Evolutionary conservation across 2,888 invertebrate species (phyloP).

Genomic region (Unio delphinus): DNA sequence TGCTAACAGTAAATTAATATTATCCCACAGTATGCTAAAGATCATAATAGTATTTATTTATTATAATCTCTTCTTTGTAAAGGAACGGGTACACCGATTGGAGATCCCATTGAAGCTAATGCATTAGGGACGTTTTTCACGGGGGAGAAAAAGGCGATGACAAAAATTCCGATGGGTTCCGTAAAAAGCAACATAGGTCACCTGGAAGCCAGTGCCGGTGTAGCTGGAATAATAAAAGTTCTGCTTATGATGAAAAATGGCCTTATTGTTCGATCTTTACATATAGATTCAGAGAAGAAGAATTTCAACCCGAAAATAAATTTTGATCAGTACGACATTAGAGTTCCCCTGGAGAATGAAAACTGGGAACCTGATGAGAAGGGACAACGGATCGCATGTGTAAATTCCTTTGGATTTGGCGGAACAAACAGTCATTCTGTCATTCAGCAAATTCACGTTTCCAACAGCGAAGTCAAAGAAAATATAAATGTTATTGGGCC

Average conservation of each 20-base stretch:
- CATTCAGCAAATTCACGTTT: constrained; percentile 8
- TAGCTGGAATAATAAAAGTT: constrained; percentile 48
- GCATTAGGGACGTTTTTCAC: constrained; percentile 37
- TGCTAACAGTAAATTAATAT: too few relatives aligned
- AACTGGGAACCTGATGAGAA: constrained; percentile 18
- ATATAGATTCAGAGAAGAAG: constrained; percentile 13
- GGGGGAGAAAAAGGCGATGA: neutral
- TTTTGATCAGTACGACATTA: constrained; percentile 19
- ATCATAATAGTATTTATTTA: too few relatives aligned
- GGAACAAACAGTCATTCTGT: constrained; percentile 49
- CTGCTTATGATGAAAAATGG: constrained; percentile 46
- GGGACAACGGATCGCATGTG: constrained; percentile 18
- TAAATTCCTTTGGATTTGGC: constrained; percentile 52
- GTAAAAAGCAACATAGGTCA: constrained; percentile 52
- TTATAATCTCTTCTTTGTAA: neutral
- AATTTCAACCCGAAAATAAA: constrained; percentile 33
- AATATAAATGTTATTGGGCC: neutral
- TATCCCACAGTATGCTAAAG: too few relatives aligned
- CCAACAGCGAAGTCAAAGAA: neutral
- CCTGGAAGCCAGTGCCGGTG: constrained; percentile 44
- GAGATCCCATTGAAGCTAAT: constrained; percentile 51
- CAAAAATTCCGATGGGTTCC: constrained; percentile 34
- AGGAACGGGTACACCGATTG: constrained; percentile 55
- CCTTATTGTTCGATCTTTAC: constrained; percentile 43
- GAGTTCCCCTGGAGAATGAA: constrained; percentile 13